Evolutionary conservation across 2,113 vertebrate species (phyloP), one percentile per base, ranked within the genome.

Genomic region (Thunnus thynnus): DNA sequence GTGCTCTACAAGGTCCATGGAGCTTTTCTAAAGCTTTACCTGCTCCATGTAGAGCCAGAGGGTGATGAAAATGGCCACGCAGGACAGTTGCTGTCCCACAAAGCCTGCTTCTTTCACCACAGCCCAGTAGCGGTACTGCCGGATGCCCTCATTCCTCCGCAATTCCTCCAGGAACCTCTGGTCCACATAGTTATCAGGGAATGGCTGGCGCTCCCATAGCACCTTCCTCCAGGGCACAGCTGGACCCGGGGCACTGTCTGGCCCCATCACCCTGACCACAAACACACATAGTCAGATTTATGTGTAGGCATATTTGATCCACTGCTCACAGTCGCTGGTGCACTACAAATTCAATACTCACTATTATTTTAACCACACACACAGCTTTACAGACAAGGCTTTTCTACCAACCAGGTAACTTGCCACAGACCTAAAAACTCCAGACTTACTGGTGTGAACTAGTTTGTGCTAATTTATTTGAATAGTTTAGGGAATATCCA

Each of bases 151-250:
- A 65, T 99, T 99, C 83, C 97, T 96, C 44, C 95, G 94, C 5
- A 99, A 90, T 69, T 99, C 97, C 84, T 97, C 97, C 83, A 99
- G 92, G 93, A 99, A 99, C 3, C 97, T 94, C 22, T 86, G 94
- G 87, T 99, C 98, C 85, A 99, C 97, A 3, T 99, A 99, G 93
- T 99, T 99, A 78, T 99, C 98, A 2, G 98, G 97, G 72, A 96
- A 99, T 0, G 97, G 95, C 93, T 99, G 98, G 0, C 89, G 93
- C 88, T 98, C 95, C 83, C 99, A 99, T 54, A 99, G 89, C 44
- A 99, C 96, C 90, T 99, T 99, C 91, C 95, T 93, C 97, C 98
- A 99, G 36, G 89, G 95, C 71, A 92, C 90, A 7, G 84, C 80
- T 13, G 92, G 80, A 66, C 82, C 80, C 0, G 87, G 83, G 57